These are phyloP conservation scores for Auanema freiburgensis DNA, from an alignment of 2,888 invertebrate species.

Conservation along the genomic window DNA sequence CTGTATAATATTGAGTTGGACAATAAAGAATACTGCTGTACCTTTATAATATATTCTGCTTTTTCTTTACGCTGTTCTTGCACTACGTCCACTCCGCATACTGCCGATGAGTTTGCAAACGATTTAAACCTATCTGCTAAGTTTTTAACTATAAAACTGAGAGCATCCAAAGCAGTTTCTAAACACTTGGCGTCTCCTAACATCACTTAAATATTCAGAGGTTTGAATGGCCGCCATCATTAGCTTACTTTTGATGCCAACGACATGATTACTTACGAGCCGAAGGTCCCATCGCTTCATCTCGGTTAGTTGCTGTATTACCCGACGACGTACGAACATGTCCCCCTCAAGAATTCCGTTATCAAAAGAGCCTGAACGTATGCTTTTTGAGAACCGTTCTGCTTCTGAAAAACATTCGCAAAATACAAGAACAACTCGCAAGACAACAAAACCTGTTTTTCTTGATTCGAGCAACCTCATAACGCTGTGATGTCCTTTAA, in stretches of 20 bases:
- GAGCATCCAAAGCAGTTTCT: slow-evolving; percentile 6
- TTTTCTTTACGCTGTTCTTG: slow-evolving; percentile 37
- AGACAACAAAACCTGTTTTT: no score
- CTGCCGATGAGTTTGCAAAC: slow-evolving; percentile 1
- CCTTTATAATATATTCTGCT: slow-evolving; percentile 32
- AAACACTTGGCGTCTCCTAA: slow-evolving; percentile 4
- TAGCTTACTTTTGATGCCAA: slow-evolving; percentile 10
- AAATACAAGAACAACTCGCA: no score
- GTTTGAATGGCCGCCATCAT: no score
- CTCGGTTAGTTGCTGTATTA: slow-evolving; percentile 4
- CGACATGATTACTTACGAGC: slow-evolving; percentile 5
- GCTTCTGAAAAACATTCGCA: no score
- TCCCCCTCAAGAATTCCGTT: no score
- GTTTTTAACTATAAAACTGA: slow-evolving; percentile 6
- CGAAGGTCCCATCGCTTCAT: slow-evolving; percentile 11
- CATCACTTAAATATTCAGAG: slow-evolving; percentile 2
- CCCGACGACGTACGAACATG: slow-evolving; percentile 1
- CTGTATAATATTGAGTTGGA: slow-evolving; percentile 3
- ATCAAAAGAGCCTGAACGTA: no score
- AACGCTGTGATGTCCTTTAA: no score
- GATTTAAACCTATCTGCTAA: slow-evolving; percentile 12
- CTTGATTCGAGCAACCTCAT: no score
- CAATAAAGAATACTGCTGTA: not conserved
- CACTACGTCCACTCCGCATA: slow-evolving; percentile 35
- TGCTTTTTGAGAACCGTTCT: no score